phyloP scores from a whole-genome alignment of 2,888 invertebrate genomes.

The Platycnemis pennipes region DNA sequence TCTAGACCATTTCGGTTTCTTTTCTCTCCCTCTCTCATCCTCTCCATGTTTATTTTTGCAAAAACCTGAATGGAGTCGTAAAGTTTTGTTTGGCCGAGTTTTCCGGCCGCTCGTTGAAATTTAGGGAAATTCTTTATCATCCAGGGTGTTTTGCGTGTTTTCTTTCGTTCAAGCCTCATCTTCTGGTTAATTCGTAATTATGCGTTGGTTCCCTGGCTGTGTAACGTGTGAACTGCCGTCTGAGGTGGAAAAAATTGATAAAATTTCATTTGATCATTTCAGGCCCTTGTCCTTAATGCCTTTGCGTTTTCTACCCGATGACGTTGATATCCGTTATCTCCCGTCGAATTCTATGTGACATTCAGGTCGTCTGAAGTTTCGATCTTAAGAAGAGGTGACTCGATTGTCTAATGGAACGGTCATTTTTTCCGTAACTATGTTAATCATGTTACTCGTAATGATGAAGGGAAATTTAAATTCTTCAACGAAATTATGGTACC shows the following conservation, averaged over 20 bases:
- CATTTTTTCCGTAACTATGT: no score
- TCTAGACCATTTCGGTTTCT: background rate
- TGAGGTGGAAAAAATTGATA: background rate
- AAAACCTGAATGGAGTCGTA: conserved; percentile 13
- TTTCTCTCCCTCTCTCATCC: background rate
- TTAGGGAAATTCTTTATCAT: background rate
- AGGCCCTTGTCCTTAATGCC: background rate
- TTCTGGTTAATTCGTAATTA: background rate
- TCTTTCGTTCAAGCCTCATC: background rate
- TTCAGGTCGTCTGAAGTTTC: no score
- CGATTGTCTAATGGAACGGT: no score
- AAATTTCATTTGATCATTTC: background rate
- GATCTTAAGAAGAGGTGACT: no score
- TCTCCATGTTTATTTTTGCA: background rate
- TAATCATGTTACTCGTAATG: no score
- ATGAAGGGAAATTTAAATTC: no score
- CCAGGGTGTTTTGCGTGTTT: background rate
- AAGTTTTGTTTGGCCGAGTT: conserved; percentile 22
- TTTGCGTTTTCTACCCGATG: no score
- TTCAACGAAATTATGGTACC: no score
- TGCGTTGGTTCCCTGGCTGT: background rate
- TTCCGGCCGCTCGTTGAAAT: background rate
- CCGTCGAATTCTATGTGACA: no score
- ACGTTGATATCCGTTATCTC: no score
- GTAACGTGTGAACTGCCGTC: background rate